Conservation (phyloP, 2,888 invertebrate genomes). For the Xylophagus ater region DNA sequence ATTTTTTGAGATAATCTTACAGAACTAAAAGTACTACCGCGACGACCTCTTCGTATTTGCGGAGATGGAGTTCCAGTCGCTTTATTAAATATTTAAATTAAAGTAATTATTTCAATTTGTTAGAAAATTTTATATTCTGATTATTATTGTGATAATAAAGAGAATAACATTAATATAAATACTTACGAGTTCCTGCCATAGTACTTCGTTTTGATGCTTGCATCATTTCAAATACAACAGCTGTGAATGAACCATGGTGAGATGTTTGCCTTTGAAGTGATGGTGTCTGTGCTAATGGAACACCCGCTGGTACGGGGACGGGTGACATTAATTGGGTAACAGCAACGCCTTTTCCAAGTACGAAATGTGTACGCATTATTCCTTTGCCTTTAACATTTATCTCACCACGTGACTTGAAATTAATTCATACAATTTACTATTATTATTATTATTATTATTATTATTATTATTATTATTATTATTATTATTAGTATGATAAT, state of each 20-base stretch:
- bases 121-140: not conserved
- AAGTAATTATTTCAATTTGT: not conserved
- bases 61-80: conserved; percentile 39
- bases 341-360: conserved; percentile 48
- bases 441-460: too few species aligned
- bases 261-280: conserved; percentile 55
- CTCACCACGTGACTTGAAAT: conserved; percentile 65
- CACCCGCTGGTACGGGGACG: conserved; percentile 31
- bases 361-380: conserved; percentile 90
- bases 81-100: conserved; percentile 15
- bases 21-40: conserved; percentile 45
- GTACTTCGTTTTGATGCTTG: conserved; percentile 49
- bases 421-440: too few species aligned
- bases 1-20: conserved; percentile 45
- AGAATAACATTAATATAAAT: too few species aligned
- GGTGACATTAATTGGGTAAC: conserved; percentile 35
- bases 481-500: too few species aligned
- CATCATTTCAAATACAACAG: conserved; percentile 80
- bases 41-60: conserved; percentile 35
- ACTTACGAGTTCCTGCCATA: conserved; percentile 36
- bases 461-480: too few species aligned
- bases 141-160: too few species aligned
- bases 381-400: conserved; percentile 93
- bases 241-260: conserved; percentile 67
- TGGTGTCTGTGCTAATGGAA: conserved; percentile 44